These are phyloP conservation scores for Phrixothrix hirtus DNA, from an alignment of 2,888 invertebrate species.

Conservation along the genomic window DNA sequence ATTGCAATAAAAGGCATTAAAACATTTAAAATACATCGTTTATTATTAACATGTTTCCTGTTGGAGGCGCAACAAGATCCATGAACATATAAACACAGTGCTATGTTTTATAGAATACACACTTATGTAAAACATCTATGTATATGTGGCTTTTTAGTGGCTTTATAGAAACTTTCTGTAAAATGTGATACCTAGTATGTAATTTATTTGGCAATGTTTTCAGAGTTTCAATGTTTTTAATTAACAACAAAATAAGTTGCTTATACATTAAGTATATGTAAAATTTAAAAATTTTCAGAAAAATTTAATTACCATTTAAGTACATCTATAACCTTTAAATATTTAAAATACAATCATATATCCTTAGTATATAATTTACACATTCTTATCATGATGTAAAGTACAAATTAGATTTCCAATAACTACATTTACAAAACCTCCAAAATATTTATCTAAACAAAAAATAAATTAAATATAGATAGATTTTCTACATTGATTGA, in stretches of 20 bases:
- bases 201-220: no score
- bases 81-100: constrained; percentile 45
- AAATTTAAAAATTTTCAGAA: constrained; percentile 4
- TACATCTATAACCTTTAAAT: no score
- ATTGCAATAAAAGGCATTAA: constrained; percentile 1
- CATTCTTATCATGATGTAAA: constrained; percentile 29
- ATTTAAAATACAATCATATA: constrained; percentile 4
- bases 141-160: constrained; percentile 35
- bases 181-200: constrained; percentile 35
- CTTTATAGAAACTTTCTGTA: constrained; percentile 33
- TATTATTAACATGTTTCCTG: constrained; percentile 51
- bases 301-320: constrained; percentile 2
- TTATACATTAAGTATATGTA: constrained; percentile 4
- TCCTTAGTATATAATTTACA: constrained; percentile 12
- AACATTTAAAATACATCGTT: constrained; percentile 52
- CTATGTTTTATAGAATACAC: constrained; percentile 47
- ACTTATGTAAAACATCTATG: constrained; percentile 49
- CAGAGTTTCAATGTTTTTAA: constrained; percentile 6
- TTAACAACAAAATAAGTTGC: constrained; percentile 24
- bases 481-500: constrained; percentile 10
- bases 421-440: constrained; percentile 36
- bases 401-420: constrained; percentile 34
- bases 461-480: constrained; percentile 10
- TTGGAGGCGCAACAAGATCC: constrained; percentile 51
- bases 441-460: constrained; percentile 29